phyloP scores from a whole-genome alignment of 1,140 invertebrate genomes.

The Homalodisca vitripennis region DNA sequence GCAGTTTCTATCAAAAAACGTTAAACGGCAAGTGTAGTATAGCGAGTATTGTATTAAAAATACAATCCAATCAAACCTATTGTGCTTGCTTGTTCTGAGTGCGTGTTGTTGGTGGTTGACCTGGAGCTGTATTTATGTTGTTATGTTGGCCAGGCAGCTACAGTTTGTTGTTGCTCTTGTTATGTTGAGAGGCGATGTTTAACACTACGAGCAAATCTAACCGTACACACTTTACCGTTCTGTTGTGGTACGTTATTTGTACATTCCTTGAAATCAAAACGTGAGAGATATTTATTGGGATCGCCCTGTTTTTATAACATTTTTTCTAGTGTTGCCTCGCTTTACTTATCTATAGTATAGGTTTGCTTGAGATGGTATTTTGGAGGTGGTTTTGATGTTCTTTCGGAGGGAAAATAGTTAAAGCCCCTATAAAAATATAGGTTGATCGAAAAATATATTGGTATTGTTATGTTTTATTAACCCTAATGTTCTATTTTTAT shows the following conservation, averaged over 20 bases:
- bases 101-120: not conserved
- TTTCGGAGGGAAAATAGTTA: not conserved
- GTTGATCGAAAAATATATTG: too few relatives aligned
- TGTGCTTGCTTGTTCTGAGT: not conserved
- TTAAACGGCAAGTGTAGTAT: slow-evolving; percentile 9
- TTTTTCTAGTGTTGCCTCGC: too few relatives aligned
- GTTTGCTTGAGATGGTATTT: slow-evolving; percentile 7
- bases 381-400: not conserved
- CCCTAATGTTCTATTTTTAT: too few relatives aligned
- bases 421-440: too few relatives aligned
- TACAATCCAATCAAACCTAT: slow-evolving; percentile 1
- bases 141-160: not conserved
- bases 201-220: too few relatives aligned
- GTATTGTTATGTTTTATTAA: too few relatives aligned
- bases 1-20: not conserved
- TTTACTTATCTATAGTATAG: not conserved
- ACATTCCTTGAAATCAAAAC: too few relatives aligned
- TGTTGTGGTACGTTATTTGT: too few relatives aligned
- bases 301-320: too few relatives aligned
- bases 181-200: slow-evolving; percentile 17
- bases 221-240: too few relatives aligned
- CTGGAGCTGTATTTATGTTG: not conserved
- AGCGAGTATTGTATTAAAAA: not conserved
- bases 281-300: too few relatives aligned
- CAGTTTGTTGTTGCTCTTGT: slow-evolving; percentile 10